Percentiles rank a stretch among this genome's conserved stretches.
Conservation (phyloP, 2,113 vertebrate genomes). For the Gymnarchus niloticus region DNA sequence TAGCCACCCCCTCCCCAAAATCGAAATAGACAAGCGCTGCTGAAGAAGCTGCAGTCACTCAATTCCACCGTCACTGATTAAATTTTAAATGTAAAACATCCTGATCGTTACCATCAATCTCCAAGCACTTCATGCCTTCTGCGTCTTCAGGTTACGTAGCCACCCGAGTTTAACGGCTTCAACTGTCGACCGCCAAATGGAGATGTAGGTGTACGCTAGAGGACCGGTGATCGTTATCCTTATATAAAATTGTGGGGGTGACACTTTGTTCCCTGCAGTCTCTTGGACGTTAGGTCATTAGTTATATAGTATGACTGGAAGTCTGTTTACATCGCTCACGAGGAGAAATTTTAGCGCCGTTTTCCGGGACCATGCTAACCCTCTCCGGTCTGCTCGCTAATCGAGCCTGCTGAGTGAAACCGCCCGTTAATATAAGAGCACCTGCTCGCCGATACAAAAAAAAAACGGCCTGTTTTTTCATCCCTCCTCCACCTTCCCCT, state of each 20-base stretch:
- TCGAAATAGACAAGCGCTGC: not conserved
- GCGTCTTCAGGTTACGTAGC: not conserved
- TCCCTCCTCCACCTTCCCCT: not conserved
- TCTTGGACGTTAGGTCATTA: slow-evolving; percentile 74
- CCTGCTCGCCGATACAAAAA: not conserved
- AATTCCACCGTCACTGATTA: not conserved
- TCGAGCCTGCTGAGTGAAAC: not conserved
- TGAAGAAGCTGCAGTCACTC: slow-evolving; percentile 1
- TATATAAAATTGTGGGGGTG: slow-evolving; percentile 58
- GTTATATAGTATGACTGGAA: slow-evolving; percentile 69
- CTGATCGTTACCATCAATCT: slow-evolving; percentile 8
- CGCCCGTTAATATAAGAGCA: not conserved
- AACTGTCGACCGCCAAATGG: not conserved
- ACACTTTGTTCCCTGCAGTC: slow-evolving; percentile 63
- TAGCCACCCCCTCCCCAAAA: not conserved
- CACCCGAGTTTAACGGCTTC: not conserved
- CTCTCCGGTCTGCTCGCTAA: not conserved
- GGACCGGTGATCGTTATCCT: not conserved
- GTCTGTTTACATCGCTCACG: slow-evolving; percentile 74
- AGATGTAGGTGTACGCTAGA: not conserved
- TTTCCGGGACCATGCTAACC: too few relatives aligned
- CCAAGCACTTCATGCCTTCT: not conserved
- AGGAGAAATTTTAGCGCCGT: too few relatives aligned
- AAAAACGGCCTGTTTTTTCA: not conserved
- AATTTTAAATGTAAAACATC: slow-evolving; percentile 19